phyloP scores from a whole-genome alignment of 2,113 vertebrate genomes.

The Pterocles orientalis region DNA sequence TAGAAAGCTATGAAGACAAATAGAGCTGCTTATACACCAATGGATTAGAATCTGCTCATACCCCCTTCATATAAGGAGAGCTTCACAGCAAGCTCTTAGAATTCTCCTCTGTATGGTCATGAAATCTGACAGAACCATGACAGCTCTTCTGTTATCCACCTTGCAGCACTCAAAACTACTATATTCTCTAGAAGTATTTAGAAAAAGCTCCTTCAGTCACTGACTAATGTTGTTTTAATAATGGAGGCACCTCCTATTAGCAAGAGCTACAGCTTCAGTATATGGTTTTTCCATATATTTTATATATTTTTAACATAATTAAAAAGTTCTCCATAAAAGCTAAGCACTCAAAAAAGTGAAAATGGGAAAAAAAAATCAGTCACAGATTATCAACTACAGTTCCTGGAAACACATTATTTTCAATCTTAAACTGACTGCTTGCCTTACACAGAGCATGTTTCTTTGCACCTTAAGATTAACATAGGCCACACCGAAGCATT shows the following conservation, averaged over 20 bases:
- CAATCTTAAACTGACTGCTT: neutral
- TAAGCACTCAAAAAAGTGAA: neutral
- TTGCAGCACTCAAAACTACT: neutral
- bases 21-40: neutral
- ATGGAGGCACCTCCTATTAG: neutral
- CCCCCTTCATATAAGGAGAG: neutral
- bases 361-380: neutral
- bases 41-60: neutral
- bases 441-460: neutral
- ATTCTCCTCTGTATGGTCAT: neutral
- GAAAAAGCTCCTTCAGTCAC: neutral
- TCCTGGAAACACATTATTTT: neutral
- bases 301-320: neutral
- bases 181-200: neutral
- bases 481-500: neutral
- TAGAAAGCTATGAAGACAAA: neutral
- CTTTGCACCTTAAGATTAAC: neutral
- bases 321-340: neutral
- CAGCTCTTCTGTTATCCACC: neutral
- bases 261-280: neutral
- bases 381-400: neutral
- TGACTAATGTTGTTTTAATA: neutral
- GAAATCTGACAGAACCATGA: neutral
- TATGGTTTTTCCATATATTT: neutral
- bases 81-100: neutral